Percentiles rank a stretch among this genome's conserved stretches.
phyloP scores from a whole-genome alignment of 2,113 vertebrate species.

The Collichthys lucidus region DNA sequence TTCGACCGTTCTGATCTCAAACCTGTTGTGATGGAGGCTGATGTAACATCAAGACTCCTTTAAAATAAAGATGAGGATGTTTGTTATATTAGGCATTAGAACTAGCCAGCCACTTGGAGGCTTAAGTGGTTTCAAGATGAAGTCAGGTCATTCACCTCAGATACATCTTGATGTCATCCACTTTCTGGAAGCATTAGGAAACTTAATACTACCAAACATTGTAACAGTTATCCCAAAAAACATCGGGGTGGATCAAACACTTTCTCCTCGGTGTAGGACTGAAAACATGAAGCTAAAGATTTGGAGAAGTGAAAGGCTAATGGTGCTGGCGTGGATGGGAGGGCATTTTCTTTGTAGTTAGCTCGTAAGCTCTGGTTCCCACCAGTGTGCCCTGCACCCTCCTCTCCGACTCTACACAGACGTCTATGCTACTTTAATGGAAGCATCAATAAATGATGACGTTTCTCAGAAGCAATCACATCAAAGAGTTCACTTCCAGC shows the following conservation, averaged over 20 bases:
- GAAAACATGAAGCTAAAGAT: neutral
- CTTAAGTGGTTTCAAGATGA: slow-evolving; percentile 5
- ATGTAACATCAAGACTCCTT: neutral
- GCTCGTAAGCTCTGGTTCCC: slow-evolving; percentile 51
- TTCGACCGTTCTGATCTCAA: neutral
- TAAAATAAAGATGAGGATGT: neutral
- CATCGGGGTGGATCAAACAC: neutral
- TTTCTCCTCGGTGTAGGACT: slow-evolving; percentile 9
- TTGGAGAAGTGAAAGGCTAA: slow-evolving; percentile 18
- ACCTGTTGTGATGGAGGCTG: neutral
- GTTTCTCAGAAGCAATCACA: slow-evolving; percentile 87
- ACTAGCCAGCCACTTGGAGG: slow-evolving; percentile 5
- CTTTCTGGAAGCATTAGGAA: neutral
- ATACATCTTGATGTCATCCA: neutral
- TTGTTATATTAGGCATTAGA: slow-evolving; percentile 1
- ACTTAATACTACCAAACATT: neutral
- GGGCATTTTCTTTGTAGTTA: slow-evolving; percentile 57
- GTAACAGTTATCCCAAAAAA: neutral
- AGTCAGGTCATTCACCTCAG: neutral
- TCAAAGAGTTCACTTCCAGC: slow-evolving; percentile 85
- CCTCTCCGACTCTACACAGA: slow-evolving; percentile 63
- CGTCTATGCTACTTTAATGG: slow-evolving; percentile 84
- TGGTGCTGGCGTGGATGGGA: slow-evolving; percentile 10
- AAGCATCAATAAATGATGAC: slow-evolving; percentile 90
- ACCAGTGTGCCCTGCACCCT: slow-evolving; percentile 42